A percentile compares a stretch with the other conserved stretches of the same genome.
Evolutionary conservation across 2,113 vertebrate genomes (phyloP).

Genomic region (Phalacrocorax brasilianus): DNA sequence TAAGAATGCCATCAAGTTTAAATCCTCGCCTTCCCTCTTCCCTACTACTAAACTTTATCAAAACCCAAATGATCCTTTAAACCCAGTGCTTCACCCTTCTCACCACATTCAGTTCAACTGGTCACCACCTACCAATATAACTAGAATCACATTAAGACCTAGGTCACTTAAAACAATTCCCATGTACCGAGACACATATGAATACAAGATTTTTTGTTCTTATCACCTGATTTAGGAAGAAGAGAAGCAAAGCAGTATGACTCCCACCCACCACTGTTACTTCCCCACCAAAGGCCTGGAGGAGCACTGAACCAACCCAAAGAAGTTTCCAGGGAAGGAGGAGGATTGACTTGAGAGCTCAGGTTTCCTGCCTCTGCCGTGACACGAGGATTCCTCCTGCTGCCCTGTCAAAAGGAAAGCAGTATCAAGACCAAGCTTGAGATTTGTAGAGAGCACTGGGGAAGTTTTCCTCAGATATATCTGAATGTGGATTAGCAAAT

Average conservation of each 20-base stretch:
- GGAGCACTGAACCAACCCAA: not conserved
- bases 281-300: not conserved
- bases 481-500: not conserved
- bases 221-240: not conserved
- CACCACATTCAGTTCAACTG: not conserved
- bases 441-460: not conserved
- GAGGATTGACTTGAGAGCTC: not conserved
- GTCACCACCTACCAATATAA: not conserved
- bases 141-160: not conserved
- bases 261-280: not conserved
- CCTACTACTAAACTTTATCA: not conserved
- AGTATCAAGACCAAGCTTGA: not conserved
- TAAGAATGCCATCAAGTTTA: not conserved
- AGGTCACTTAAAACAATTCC: not conserved
- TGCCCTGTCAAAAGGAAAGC: not conserved
- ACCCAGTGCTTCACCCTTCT: not conserved
- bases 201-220: not conserved
- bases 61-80: not conserved
- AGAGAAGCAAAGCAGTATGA: not conserved
- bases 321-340: not conserved
- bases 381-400: not conserved
- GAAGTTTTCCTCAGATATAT: not conserved
- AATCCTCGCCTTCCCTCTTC: not conserved
- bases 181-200: not conserved
- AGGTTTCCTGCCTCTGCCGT: not conserved